These are phyloP conservation scores for Hylaeus volcanicus DNA, from an alignment of 1,140 invertebrate species.

Conservation along the genomic window DNA sequence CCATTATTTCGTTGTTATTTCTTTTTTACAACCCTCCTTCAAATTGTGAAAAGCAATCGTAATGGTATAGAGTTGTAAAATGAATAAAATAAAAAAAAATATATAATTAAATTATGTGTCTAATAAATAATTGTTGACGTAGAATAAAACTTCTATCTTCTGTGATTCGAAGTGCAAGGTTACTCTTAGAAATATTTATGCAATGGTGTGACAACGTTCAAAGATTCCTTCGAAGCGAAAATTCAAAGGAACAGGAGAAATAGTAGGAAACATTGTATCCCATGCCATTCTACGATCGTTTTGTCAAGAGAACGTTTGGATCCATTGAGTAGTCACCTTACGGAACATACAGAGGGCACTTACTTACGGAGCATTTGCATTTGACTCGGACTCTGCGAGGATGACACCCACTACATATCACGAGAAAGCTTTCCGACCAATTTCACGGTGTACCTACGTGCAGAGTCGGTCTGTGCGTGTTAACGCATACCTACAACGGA, in stretches of 20 bases:
- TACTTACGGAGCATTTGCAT: conserved; percentile 13
- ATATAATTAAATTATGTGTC: no score
- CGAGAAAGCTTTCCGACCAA: not conserved
- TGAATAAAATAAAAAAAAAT: no score
- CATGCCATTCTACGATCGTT: not conserved
- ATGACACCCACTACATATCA: not conserved
- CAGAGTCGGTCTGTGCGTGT: not conserved
- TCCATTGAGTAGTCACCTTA: not conserved
- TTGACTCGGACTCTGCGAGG: not conserved
- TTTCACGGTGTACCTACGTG: not conserved
- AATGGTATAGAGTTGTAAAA: no score
- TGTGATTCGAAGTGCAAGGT: no score
- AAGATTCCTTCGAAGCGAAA: not conserved
- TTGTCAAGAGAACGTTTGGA: not conserved
- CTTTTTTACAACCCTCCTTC: no score
- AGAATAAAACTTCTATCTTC: no score
- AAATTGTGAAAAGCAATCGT: no score
- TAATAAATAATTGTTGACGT: no score
- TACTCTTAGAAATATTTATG: not conserved
- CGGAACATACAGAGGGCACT: not conserved
- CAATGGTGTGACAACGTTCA: not conserved
- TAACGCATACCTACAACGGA: conserved; percentile 1
- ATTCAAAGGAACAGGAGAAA: not conserved
- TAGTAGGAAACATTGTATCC: not conserved
- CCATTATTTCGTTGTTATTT: no score